phyloP scores from a whole-genome alignment of 2,888 invertebrate species.

The Drosophila greeni region DNA sequence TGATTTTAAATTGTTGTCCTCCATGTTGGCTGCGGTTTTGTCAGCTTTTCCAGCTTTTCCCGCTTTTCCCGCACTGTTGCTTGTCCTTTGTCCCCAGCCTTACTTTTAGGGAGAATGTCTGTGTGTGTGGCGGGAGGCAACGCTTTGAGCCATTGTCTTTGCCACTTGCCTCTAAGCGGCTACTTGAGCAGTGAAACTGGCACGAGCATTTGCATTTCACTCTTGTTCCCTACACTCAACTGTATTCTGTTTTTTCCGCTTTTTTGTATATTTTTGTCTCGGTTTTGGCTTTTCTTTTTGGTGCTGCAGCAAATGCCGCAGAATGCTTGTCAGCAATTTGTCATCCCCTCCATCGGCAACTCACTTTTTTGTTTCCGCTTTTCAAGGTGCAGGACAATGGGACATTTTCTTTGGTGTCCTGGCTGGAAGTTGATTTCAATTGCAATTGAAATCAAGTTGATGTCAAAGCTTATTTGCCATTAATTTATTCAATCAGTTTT shows the following conservation, averaged over 20 bases:
- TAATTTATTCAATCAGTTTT: neutral
- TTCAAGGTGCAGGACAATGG: slow-evolving; percentile 32
- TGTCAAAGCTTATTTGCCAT: slow-evolving; percentile 5
- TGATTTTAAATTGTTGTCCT: slow-evolving; percentile 68
- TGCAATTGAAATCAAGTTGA: slow-evolving; percentile 8
- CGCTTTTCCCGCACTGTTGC: slow-evolving; percentile 9
- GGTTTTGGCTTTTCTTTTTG: slow-evolving; percentile 28
- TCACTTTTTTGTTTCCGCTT: slow-evolving; percentile 24
- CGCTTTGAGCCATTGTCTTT: slow-evolving; percentile 59
- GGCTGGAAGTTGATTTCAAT: slow-evolving; percentile 7
- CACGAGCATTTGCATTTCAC: slow-evolving; percentile 52
- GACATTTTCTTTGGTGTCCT: slow-evolving; percentile 7
- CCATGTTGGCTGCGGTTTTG: slow-evolving; percentile 47
- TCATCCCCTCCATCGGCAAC: slow-evolving; percentile 24
- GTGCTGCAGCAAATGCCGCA: slow-evolving; percentile 42
- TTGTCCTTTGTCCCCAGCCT: slow-evolving; percentile 15
- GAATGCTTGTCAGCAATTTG: slow-evolving; percentile 59
- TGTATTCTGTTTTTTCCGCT: slow-evolving; percentile 8
- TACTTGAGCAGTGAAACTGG: slow-evolving; percentile 64
- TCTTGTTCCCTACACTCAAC: slow-evolving; percentile 10
- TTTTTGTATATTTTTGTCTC: slow-evolving; percentile 8
- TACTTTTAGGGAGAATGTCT: slow-evolving; percentile 19
- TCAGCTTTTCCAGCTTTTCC: slow-evolving; percentile 28
- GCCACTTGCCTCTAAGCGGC: slow-evolving; percentile 68
- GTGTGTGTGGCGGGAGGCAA: slow-evolving; percentile 32